Base-by-base conservation (phyloP, 92 coral and sea anemone genomes). In the Zoanthus sansibaricus region DNA sequence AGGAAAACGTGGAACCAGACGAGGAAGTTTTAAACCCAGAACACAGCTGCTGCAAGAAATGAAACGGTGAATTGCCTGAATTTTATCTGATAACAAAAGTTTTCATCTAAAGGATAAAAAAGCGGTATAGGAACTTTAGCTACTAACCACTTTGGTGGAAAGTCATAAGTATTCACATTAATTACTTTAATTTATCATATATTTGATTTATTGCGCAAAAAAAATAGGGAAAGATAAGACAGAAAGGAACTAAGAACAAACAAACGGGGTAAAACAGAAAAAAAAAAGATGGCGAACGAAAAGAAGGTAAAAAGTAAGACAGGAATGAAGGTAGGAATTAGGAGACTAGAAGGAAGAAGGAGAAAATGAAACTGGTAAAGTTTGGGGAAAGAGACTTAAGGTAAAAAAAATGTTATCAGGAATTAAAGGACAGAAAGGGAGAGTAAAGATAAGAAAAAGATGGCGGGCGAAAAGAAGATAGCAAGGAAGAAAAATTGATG, bases 11-110 rank as follows among this genome's bases (percentile, higher is more conserved):
- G 75, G 74, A 14, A 47, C 46, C 20, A 25, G 45, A 47, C 73
- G 85, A 11, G 85, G 85, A 2, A 66, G 85, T 72, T 80, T 80
- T 56, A 80, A 80, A 80, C 75, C 85, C 61, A 64, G 85, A 80
- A 66, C 85, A 4, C 74, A 80, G n/a, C 15, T 80, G 46, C 44
- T 80, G 18, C 85, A 80, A 64, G 85, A 80, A 47, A 80, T 80
- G 85, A 80, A 80, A 66, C 66, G 85, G 85, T 80, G 14, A 76
- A 31, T 37, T 51, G 17, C 9, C 15, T 7, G 12, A 49, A 11
- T 49, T 3, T 3, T 49, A 1, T 7, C 12, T 49, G 7, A 1
- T 49, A 1, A 7, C 9, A 48, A 0, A n/a, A n/a, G n/a, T n/a
- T n/a, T n/a, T n/a, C n/a, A n/a, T n/a, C n/a, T n/a, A n/a, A n/a